Base-by-base conservation (phyloP, 2,797 vertebrate genomes). In the Protosalanx chinensis region DNA sequence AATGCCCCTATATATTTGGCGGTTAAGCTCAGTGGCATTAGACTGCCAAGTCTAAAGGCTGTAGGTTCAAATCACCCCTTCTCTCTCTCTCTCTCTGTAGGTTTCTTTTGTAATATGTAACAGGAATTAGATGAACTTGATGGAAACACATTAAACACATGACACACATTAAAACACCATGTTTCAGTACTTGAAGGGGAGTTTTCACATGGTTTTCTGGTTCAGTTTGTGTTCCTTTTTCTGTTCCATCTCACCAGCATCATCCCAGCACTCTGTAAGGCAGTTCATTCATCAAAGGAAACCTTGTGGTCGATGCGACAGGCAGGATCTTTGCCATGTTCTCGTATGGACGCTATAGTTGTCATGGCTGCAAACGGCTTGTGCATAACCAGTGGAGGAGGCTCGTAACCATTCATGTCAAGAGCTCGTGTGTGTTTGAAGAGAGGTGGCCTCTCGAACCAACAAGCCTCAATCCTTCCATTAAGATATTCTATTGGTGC, bases 381-480 rank as follows among this genome's bases (percentile, higher is more conserved):
- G 41, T 46, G 41, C 41, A 46, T 8, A 13, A 46, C 74, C 6
- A 53, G 83, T 80, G 72, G 82, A 87, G 82, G 79, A 84, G 77
- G 74, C 84, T 76, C 84, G 88, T 89, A 82, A 88, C 79, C 64
- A 51, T 29, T 66, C 64, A 49, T 20, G 41, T 46, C 41, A 41
- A 66, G 64, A n/a, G 7, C 63, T 27, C 5, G 4, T 30, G 51
- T 56, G 49, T 27, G 73, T 73, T 78, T 86, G 75, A 87, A 87
- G 85, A 88, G 85, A 69, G 85, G 86, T 82, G 84, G 85, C 83
- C 82, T 82, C 84, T 82, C 81, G 68, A 79, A 83, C 79, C 3
- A 5, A 56, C 27, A 72, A 87, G 86, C 85, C 87, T 84, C 57
- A 83, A 88, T 87, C 89, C 83, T 86, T 88, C 86, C 85, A 88